A percentile compares a stretch with the other conserved stretches of the same genome.
These are phyloP conservation scores for Drosophila mojavensis DNA, from an alignment of 1,140 invertebrate species.

Conservation along the genomic window DNA sequence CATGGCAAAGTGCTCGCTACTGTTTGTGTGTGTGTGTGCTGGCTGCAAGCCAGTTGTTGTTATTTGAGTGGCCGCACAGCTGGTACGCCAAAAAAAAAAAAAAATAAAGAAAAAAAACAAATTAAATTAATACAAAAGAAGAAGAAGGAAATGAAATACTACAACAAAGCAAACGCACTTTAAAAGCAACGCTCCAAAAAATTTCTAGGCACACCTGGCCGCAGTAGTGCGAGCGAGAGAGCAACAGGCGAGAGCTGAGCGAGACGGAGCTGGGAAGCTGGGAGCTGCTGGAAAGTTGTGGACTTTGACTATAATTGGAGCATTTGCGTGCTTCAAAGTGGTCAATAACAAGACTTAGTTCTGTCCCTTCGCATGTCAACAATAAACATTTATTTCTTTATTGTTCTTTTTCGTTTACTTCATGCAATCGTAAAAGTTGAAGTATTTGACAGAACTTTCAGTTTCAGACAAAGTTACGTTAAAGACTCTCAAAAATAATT, in stretches of 20 bases:
- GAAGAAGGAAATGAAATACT: conserved; percentile 11
- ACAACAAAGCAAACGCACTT: conserved; percentile 31
- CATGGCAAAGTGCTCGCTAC: conserved; percentile 50
- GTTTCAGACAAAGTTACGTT: no score
- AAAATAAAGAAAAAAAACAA: conserved; percentile 31
- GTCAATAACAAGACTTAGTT: conserved; percentile 9
- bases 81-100: conserved; percentile 50
- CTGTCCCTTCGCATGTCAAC: background rate
- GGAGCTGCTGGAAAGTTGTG: background rate
- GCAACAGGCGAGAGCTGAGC: background rate
- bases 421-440: background rate
- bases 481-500: no score
- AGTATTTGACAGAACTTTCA: no score
- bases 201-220: conserved; percentile 4
- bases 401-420: background rate
- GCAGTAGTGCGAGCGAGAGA: background rate
- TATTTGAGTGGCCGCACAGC: conserved; percentile 73
- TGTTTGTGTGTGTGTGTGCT: conserved; percentile 3
- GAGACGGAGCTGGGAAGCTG: no score
- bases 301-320: conserved; percentile 24
- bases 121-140: background rate
- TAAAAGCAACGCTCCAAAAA: conserved; percentile 18
- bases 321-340: conserved; percentile 2
- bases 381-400: background rate
- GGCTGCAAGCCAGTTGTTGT: conserved; percentile 38